These are phyloP conservation scores for Sitta europaea DNA, from an alignment of 2,113 vertebrate species.

Conservation along the genomic window DNA sequence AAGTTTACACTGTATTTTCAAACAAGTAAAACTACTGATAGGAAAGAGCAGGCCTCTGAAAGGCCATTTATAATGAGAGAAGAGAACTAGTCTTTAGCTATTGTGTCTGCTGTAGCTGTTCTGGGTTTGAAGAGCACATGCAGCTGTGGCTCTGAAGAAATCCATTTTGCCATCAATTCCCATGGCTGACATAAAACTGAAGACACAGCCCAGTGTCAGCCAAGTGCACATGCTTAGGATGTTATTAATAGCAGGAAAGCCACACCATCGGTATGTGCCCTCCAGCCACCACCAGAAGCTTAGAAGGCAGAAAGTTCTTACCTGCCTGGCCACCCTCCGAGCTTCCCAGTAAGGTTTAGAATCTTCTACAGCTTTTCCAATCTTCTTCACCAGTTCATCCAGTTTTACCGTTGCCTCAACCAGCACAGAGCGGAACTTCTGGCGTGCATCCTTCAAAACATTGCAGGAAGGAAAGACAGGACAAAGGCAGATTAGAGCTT, in stretches of 20 bases:
- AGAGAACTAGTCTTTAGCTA: neutral
- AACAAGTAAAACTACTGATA: neutral
- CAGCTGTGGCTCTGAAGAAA: neutral
- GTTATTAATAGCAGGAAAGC: neutral
- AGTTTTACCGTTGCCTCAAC: constrained; percentile 91
- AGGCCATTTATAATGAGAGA: neutral
- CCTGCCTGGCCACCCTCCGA: constrained; percentile 88
- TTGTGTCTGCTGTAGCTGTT: neutral
- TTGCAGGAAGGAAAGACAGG: neutral
- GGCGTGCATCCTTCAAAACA: constrained; percentile 82
- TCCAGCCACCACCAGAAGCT: neutral
- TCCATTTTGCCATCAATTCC: neutral
- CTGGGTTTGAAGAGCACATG: neutral
- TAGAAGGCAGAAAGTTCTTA: constrained; percentile 54
- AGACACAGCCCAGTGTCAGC: neutral
- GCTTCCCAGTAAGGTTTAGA: constrained; percentile 99
- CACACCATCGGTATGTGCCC: neutral
- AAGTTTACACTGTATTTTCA: neutral
- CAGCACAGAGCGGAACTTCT: constrained; percentile 91
- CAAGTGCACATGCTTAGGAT: neutral
- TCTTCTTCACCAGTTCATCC: constrained; percentile 93
- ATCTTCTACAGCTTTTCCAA: constrained; percentile 93
- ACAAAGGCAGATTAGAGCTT: neutral
- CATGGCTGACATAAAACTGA: neutral
- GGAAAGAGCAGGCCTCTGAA: neutral